A percentile compares a stretch with the other conserved stretches of the same genome.
Conservation (phyloP, 2,888 invertebrate genomes). For the Spodoptera exigua region DNA sequence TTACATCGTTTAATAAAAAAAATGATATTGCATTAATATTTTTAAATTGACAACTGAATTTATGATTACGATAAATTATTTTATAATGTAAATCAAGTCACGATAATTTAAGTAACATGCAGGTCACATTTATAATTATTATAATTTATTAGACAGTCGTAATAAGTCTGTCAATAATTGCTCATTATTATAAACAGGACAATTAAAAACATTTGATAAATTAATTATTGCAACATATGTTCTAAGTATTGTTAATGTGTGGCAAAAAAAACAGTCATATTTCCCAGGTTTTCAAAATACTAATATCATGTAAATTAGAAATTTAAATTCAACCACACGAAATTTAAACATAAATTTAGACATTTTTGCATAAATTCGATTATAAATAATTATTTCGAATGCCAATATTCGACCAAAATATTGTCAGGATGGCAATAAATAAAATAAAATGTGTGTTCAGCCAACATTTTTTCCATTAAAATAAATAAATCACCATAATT, state of each 20-base stretch:
- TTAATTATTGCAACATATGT: background rate
- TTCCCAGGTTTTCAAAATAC: background rate
- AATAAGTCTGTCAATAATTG: conserved; percentile 32
- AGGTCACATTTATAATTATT: too few relatives aligned
- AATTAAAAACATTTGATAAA: background rate
- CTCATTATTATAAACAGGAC: conserved; percentile 33
- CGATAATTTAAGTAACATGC: too few relatives aligned
- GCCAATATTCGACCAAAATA: conserved; percentile 13
- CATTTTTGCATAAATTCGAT: too few relatives aligned
- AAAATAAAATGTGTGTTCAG: conserved; percentile 52
- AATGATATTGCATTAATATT: too few relatives aligned
- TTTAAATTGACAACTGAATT: background rate
- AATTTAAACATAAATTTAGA: too few relatives aligned
- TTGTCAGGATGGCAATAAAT: conserved; percentile 19
- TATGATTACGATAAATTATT: conserved; percentile 1
- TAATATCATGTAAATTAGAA: background rate
- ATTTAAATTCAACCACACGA: too few relatives aligned
- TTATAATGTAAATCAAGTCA: background rate
- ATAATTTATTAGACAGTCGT: conserved; percentile 12
- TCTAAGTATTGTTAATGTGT: background rate
- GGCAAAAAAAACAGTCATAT: background rate
- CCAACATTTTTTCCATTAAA: conserved; percentile 51
- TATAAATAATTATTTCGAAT: conserved; percentile 11
- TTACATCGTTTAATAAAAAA: too few relatives aligned
- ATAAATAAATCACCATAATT: conserved; percentile 51